Evolutionary conservation across 2,797 vertebrate species (phyloP).

Genomic region (Pipistrellus nathusii): DNA sequence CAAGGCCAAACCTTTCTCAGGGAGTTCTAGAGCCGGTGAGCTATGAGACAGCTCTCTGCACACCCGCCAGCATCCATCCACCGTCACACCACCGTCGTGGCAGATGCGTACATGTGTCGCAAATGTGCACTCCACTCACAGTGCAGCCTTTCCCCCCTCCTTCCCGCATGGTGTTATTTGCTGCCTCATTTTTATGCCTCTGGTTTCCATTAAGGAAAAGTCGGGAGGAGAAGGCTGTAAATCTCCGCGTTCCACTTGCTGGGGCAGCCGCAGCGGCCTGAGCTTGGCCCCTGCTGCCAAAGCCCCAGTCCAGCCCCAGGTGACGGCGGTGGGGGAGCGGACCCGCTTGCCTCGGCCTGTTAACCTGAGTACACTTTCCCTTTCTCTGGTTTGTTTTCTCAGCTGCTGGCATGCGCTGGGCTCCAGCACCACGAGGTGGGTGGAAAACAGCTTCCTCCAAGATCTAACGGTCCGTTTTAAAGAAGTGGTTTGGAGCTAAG

Average conservation of each 20-base stretch:
- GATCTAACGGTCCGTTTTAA: constrained; percentile 84
- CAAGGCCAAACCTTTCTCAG: not conserved
- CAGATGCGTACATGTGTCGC: not conserved
- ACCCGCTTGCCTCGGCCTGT: constrained; percentile 80
- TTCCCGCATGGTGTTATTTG: constrained; percentile 67
- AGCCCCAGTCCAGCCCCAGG: constrained; percentile 63
- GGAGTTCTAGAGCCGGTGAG: not conserved
- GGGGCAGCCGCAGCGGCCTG: constrained; percentile 51
- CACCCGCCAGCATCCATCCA: rapidly evolving
- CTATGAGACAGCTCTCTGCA: too few species aligned
- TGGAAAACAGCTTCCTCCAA: constrained; percentile 83
- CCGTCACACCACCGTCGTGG: not conserved
- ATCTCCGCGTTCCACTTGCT: constrained; percentile 8
- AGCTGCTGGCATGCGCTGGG: constrained; percentile 87
- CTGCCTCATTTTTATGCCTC: constrained; percentile 84
- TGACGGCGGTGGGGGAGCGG: constrained; percentile 64
- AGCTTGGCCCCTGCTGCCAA: constrained; percentile 73
- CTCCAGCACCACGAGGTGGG: constrained; percentile 79
- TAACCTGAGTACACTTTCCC: constrained; percentile 84
- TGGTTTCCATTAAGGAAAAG: constrained; percentile 86
- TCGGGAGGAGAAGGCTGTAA: constrained; percentile 81
- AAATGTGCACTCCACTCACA: constrained; percentile 61
- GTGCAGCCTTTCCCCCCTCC: not conserved
- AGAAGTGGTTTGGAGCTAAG: constrained; percentile 80
- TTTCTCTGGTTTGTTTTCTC: constrained; percentile 90